A percentile compares a stretch with the other conserved stretches of the same genome.
Conservation (phyloP, 2,113 vertebrate species). For the Pelusios castaneus region DNA sequence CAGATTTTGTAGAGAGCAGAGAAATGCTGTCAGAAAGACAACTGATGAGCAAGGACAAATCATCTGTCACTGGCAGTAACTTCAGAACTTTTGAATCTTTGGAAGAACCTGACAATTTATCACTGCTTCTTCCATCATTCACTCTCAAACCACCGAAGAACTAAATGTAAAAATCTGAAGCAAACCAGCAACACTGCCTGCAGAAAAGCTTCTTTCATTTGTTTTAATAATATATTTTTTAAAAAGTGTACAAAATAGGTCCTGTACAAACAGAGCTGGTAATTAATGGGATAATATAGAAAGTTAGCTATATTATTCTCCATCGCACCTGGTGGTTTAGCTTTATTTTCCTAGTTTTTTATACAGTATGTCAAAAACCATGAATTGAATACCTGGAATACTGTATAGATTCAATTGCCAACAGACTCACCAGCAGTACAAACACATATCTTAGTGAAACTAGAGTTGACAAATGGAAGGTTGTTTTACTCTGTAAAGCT, state of each 20-base stretch:
- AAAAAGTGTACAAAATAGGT: constrained; percentile 30
- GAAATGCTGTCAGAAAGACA: constrained; percentile 68
- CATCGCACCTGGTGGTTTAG: constrained; percentile 11
- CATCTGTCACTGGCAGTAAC: constrained; percentile 75
- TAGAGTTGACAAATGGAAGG: not conserved
- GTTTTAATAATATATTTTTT: not conserved
- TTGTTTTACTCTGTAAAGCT: not conserved
- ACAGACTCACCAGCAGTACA: not conserved
- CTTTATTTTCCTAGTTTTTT: constrained; percentile 19
- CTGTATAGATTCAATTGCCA: not conserved
- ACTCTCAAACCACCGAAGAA: constrained; percentile 44
- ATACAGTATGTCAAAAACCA: not conserved
- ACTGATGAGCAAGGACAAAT: constrained; percentile 69
- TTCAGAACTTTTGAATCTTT: constrained; percentile 70
- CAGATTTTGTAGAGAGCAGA: constrained; percentile 40
- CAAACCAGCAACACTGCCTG: constrained; percentile 15
- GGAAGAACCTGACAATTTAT: constrained; percentile 63
- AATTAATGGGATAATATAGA: constrained; percentile 35
- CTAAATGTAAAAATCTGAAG: constrained; percentile 59
- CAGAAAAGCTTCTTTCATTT: not conserved
- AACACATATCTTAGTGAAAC: not conserved
- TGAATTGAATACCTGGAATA: not conserved
- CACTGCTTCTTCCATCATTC: constrained; percentile 55
- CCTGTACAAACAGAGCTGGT: not conserved
- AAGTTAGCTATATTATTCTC: not conserved